Evolutionary conservation across 2,888 invertebrate species (phyloP).

Genomic region (Drosophila trichaetosa): DNA sequence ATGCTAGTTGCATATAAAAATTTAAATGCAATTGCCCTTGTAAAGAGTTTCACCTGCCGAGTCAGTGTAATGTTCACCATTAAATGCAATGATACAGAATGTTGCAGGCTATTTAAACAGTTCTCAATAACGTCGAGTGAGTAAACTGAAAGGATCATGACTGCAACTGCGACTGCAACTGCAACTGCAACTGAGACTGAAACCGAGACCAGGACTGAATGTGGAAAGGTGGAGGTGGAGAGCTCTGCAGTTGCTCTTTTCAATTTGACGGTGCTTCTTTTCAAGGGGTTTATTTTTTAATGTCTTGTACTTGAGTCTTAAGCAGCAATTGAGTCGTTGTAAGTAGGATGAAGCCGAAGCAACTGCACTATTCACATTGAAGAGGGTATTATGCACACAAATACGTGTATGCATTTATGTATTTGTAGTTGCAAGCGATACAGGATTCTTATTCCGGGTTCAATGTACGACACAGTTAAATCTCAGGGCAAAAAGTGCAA

Average conservation of each 20-base stretch:
- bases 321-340: slow-evolving; percentile 48
- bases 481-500: not conserved
- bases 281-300: slow-evolving; percentile 48
- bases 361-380: slow-evolving; percentile 17
- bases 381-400: not conserved
- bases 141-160: not conserved
- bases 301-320: slow-evolving; percentile 31
- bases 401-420: not conserved
- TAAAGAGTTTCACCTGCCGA: slow-evolving; percentile 7
- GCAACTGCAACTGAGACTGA: not conserved
- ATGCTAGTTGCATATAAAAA: slow-evolving; percentile 27
- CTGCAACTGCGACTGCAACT: not conserved
- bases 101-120: slow-evolving; percentile 59
- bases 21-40: slow-evolving; percentile 19
- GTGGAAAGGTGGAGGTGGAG: not conserved
- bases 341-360: slow-evolving; percentile 12
- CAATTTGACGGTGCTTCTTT: slow-evolving; percentile 42
- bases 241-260: slow-evolving; percentile 40
- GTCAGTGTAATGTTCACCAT: slow-evolving; percentile 18
- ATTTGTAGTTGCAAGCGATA: not conserved
- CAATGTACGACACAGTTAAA: not conserved
- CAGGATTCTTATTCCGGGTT: not conserved
- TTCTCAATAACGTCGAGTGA: slow-evolving; percentile 61
- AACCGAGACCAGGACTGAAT: slow-evolving; percentile 1
- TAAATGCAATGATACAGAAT: slow-evolving; percentile 44